Conservation (phyloP, 2,113 vertebrate species). For the Anser brachyrhynchus region DNA sequence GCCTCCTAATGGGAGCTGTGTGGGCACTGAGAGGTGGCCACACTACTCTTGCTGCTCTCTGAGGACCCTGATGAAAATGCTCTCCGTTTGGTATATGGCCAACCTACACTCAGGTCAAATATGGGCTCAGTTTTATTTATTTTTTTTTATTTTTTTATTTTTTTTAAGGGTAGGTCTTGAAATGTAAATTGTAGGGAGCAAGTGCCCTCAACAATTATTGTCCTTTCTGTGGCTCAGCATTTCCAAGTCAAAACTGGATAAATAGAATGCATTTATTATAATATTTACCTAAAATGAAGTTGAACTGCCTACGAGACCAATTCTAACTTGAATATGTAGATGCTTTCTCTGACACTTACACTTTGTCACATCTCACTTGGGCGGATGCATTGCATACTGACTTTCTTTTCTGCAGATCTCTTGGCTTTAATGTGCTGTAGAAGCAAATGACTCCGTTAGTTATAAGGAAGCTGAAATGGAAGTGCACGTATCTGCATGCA, state of each 20-base stretch:
- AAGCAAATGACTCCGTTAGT: background rate
- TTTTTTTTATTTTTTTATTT: background rate
- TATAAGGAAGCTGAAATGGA: background rate
- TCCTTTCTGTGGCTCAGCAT: background rate
- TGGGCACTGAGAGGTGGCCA: fast-evolving
- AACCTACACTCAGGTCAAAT: background rate
- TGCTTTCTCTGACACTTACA: background rate
- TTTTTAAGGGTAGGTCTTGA: background rate
- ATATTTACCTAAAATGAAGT: background rate
- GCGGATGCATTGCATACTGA: background rate
- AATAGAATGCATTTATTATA: background rate
- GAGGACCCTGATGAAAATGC: background rate
- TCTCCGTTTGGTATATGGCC: no score
- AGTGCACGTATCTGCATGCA: background rate
- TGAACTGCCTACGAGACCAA: background rate
- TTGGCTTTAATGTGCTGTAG: background rate
- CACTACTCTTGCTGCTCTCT: fast-evolving
- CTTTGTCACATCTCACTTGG: background rate
- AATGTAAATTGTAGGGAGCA: background rate
- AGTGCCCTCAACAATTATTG: background rate
- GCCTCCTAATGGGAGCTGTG: background rate
- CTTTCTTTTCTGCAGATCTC: background rate
- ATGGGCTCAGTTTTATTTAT: no score
- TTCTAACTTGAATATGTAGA: background rate
- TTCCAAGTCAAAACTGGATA: background rate